A percentile compares a stretch with the other conserved stretches of the same genome.
phyloP scores from a whole-genome alignment of 2,888 invertebrate genomes.

The Idaea aversata region DNA sequence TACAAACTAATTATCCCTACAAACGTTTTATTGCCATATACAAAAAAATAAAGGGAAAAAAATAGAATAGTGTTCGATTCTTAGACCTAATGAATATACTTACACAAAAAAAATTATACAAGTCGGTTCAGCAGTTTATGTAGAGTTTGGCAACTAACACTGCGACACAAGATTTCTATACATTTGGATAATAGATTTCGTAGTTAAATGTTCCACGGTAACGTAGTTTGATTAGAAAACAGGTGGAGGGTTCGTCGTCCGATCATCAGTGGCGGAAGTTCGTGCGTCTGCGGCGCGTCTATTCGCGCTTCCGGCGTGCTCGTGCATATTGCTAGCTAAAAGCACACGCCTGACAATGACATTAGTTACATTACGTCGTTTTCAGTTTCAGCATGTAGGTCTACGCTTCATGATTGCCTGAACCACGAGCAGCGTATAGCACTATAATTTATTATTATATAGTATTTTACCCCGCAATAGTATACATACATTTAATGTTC shows the following conservation, averaged over 20 bases:
- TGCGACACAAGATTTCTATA: too few species aligned
- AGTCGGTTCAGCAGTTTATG: too few species aligned
- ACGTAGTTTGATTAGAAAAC: conserved; percentile 21
- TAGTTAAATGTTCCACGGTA: too few species aligned
- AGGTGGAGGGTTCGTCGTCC: conserved; percentile 72
- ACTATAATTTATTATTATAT: background rate
- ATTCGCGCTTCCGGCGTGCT: conserved; percentile 72
- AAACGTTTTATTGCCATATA: too few species aligned
- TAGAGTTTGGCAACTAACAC: too few species aligned
- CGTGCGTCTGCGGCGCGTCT: conserved; percentile 77
- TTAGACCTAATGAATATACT: too few species aligned
- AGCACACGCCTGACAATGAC: conserved; percentile 31
- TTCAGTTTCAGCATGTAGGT: background rate
- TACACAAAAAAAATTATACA: too few species aligned
- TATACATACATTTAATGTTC: too few species aligned
- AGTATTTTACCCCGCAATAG: background rate
- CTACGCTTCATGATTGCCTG: background rate
- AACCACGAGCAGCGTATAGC: background rate
- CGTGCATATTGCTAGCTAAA: conserved; percentile 51
- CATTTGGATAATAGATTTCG: too few species aligned
- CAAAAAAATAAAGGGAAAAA: too few species aligned
- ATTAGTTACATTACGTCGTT: conserved; percentile 21
- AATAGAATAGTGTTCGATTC: too few species aligned
- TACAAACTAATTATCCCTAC: too few species aligned
- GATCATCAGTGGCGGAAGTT: conserved; percentile 61